phyloP scores from a whole-genome alignment of 2,797 vertebrate genomes.

The Pempheris klunzingeri region DNA sequence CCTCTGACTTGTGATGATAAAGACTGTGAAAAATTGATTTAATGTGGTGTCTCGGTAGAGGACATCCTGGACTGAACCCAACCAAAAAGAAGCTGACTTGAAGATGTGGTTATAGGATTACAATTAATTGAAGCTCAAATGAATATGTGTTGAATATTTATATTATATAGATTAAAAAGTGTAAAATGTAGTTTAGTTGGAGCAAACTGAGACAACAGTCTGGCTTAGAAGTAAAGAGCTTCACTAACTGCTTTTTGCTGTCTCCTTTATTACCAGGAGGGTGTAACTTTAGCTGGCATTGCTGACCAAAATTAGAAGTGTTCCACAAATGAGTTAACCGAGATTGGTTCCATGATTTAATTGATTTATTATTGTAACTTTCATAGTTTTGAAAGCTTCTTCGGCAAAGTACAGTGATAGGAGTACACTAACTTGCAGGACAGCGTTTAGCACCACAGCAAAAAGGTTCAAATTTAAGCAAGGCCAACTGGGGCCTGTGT shows the following conservation, averaged over 20 bases:
- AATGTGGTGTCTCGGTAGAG: constrained; percentile 27
- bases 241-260: not conserved
- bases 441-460: not conserved
- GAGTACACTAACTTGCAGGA: not conserved
- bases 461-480: not conserved
- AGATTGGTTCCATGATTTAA: not conserved
- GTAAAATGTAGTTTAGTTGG: not conserved
- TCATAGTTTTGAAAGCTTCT: not conserved
- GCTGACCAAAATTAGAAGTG: not conserved
- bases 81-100: not conserved
- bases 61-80: constrained; percentile 22
- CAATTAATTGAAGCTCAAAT: constrained; percentile 5
- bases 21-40: constrained; percentile 43
- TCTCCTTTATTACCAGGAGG: constrained; percentile 1
- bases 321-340: not conserved
- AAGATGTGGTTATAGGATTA: not conserved
- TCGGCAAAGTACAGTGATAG: not conserved
- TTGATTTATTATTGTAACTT: constrained; percentile 3
- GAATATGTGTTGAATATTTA: not conserved
- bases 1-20: constrained; percentile 55
- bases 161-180: not conserved
- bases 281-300: not conserved
- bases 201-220: not conserved
- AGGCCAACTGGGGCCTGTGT: not conserved
- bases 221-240: not conserved